Evolutionary conservation across 2,888 invertebrate species (phyloP).

Genomic region (Endotricha flammealis): DNA sequence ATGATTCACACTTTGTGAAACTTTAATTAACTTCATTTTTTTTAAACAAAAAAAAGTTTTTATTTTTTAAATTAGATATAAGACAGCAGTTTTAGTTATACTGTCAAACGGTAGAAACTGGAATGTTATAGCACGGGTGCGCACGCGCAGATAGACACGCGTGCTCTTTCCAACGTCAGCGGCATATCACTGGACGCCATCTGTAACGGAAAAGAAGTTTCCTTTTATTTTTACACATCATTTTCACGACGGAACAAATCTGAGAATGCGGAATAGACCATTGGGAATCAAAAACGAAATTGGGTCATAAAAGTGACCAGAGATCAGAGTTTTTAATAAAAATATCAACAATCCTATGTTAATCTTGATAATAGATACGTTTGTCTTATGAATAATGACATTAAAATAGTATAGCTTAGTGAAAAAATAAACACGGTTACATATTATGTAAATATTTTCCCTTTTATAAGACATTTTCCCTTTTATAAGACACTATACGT

Average conservation of each 20-base stretch:
- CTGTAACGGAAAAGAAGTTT: slow-evolving; percentile 5
- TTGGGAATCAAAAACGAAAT: background rate
- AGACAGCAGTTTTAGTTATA: no score
- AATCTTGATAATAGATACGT: background rate
- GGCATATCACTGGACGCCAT: slow-evolving; percentile 6
- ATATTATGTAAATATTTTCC: background rate
- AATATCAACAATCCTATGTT: background rate
- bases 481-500: no score
- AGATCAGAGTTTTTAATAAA: background rate
- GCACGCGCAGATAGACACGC: slow-evolving; percentile 1
- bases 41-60: no score
- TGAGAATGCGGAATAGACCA: background rate
- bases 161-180: background rate
- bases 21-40: no score
- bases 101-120: background rate
- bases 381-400: background rate
- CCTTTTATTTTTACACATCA: background rate
- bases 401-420: background rate
- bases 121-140: slow-evolving; percentile 2
- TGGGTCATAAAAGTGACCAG: background rate
- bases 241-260: background rate
- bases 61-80: no score
- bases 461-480: no score
- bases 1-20: no score
- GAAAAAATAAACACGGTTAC: background rate